phyloP scores from a whole-genome alignment of 2,888 invertebrate genomes.

The Norana najaformis region DNA sequence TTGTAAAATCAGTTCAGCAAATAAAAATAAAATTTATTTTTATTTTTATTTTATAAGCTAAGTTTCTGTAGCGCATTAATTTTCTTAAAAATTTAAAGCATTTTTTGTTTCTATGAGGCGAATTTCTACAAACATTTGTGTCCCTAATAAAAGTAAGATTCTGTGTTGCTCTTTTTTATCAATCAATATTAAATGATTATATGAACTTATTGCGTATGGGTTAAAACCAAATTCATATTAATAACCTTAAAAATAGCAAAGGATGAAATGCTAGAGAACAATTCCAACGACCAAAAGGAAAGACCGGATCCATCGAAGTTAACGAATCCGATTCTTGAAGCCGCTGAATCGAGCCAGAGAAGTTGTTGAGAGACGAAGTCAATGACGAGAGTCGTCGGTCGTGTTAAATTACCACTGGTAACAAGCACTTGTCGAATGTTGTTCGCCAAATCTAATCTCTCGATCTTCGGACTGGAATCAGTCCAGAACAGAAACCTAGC shows the following conservation, averaged over 20 bases:
- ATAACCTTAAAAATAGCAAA: neutral
- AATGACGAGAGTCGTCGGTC: neutral
- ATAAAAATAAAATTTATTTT: no score
- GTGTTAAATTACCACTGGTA: neutral
- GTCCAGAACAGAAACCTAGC: neutral
- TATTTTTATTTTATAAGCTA: no score
- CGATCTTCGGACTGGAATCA: neutral
- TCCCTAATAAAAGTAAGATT: no score
- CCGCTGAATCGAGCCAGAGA: neutral
- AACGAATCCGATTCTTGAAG: neutral
- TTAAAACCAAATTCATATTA: neutral
- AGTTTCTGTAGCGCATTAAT: no score
- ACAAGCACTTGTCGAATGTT: neutral
- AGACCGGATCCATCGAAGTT: slow-evolving; percentile 5
- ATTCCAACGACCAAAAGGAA: neutral
- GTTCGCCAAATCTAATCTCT: neutral
- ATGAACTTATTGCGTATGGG: no score
- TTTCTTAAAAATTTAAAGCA: no score
- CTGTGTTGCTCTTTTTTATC: no score
- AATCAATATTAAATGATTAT: no score
- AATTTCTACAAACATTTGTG: no score
- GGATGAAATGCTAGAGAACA: neutral
- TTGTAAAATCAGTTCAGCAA: no score
- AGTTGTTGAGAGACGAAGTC: neutral
- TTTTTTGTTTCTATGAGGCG: no score